A percentile compares a stretch with the other conserved stretches of the same genome.
These are phyloP conservation scores for Yasuhikotakia modesta DNA, from an alignment of 2,797 vertebrate species.

Conservation along the genomic window DNA sequence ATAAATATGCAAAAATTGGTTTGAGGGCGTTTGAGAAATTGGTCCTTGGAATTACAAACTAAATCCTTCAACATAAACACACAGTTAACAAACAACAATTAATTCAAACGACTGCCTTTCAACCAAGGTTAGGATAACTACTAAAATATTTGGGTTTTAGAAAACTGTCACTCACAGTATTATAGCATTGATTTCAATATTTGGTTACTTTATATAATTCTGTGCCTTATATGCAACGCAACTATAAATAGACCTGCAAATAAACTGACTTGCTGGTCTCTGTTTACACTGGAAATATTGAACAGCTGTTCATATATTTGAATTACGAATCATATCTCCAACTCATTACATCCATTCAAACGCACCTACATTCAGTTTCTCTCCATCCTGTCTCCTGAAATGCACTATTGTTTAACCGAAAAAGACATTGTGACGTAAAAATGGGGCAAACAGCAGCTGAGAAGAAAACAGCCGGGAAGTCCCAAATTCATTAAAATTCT, in stretches of 20 bases:
- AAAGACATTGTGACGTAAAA: slow-evolving; percentile 1
- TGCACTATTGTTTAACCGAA: neutral
- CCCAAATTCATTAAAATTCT: slow-evolving; percentile 39
- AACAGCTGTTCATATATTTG: neutral
- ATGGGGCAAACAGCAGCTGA: neutral
- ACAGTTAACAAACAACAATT: slow-evolving; percentile 5
- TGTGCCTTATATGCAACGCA: slow-evolving; percentile 5
- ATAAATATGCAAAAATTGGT: slow-evolving; percentile 54
- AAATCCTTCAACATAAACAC: slow-evolving; percentile 6
- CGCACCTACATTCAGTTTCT: neutral
- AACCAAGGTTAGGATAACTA: neutral
- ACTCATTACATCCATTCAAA: neutral
- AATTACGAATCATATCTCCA: neutral
- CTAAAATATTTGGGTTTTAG: neutral
- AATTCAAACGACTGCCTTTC: slow-evolving; percentile 16
- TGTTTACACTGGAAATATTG: slow-evolving; percentile 3
- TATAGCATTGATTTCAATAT: neutral
- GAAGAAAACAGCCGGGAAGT: slow-evolving; percentile 14
- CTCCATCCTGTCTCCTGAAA: neutral
- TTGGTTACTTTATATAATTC: neutral
- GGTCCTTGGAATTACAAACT: slow-evolving; percentile 25
- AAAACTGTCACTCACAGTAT: neutral
- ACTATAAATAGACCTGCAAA: neutral
- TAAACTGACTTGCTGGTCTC: neutral
- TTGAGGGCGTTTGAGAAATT: slow-evolving; percentile 20